phyloP scores from a whole-genome alignment of 2,113 vertebrate species.

The Australoheros scitulus region DNA sequence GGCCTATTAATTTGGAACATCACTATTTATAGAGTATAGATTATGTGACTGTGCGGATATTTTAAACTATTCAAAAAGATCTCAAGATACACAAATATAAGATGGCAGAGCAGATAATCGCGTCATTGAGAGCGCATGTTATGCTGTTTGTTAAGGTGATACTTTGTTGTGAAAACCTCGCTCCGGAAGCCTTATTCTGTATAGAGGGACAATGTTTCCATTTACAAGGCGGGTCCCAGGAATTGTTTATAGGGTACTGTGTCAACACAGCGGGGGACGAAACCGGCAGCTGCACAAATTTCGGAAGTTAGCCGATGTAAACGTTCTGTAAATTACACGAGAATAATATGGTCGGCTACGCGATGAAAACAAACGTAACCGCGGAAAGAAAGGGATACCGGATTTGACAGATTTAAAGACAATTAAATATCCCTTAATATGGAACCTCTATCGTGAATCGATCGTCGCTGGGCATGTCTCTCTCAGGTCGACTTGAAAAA shows the following conservation, averaged over 20 bases:
- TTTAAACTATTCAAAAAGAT: too few species aligned
- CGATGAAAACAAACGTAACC: not conserved
- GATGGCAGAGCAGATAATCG: too few species aligned
- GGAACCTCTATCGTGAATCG: not conserved
- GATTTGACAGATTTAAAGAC: not conserved
- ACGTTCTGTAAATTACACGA: not conserved
- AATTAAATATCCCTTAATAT: not conserved
- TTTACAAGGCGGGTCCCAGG: not conserved
- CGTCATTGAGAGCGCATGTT: too few species aligned
- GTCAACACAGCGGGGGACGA: not conserved
- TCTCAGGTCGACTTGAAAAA: not conserved
- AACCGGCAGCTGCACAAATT: not conserved
- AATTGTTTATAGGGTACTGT: not conserved
- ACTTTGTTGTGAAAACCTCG: not conserved
- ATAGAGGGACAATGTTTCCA: accelerated
- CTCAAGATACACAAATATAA: too few species aligned
- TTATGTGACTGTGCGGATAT: too few species aligned
- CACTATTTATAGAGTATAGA: too few species aligned
- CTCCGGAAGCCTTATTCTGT: not conserved
- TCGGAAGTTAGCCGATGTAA: not conserved
- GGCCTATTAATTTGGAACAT: too few species aligned
- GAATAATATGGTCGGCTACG: not conserved
- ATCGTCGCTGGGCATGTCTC: not conserved
- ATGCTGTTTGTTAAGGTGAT: not conserved
- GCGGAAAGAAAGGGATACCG: not conserved